Evolutionary conservation across 2,888 invertebrate genomes (phyloP).

Genomic region (Troides helena): DNA sequence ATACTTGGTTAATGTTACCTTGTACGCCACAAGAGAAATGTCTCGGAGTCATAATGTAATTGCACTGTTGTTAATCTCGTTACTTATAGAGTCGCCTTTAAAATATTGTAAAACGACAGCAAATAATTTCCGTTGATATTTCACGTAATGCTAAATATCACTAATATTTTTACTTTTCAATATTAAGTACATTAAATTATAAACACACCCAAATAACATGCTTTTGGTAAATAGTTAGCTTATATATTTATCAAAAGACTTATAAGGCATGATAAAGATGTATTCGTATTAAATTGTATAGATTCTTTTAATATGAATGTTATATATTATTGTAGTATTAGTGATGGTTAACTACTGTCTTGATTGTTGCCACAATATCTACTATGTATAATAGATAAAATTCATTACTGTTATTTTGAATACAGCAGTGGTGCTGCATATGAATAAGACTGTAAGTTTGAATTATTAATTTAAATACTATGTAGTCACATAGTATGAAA

Average conservation of each 20-base stretch:
- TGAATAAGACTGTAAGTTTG: not conserved
- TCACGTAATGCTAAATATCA: not conserved
- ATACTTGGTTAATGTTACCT: constrained; percentile 20
- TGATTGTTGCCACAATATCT: not conserved
- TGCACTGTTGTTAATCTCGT: constrained; percentile 10
- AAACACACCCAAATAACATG: not conserved
- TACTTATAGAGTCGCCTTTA: not conserved
- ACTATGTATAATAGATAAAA: not conserved
- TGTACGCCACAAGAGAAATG: constrained; percentile 16
- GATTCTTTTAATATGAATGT: too few species aligned
- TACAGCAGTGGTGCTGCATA: not conserved
- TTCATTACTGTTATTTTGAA: not conserved
- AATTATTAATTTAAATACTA: not conserved
- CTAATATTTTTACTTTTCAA: not conserved
- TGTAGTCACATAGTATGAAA: not conserved
- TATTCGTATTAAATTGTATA: too few species aligned
- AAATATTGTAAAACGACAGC: constrained; percentile 3
- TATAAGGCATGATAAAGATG: too few species aligned
- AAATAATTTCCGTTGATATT: not conserved
- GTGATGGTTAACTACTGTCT: too few species aligned
- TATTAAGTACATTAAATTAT: not conserved
- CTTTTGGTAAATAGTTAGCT: too few species aligned
- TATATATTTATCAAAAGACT: too few species aligned
- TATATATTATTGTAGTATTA: too few species aligned
- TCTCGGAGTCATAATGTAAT: constrained; percentile 15